Evolutionary conservation across 2,888 invertebrate species (phyloP).

Genomic region (Lithophane socia): DNA sequence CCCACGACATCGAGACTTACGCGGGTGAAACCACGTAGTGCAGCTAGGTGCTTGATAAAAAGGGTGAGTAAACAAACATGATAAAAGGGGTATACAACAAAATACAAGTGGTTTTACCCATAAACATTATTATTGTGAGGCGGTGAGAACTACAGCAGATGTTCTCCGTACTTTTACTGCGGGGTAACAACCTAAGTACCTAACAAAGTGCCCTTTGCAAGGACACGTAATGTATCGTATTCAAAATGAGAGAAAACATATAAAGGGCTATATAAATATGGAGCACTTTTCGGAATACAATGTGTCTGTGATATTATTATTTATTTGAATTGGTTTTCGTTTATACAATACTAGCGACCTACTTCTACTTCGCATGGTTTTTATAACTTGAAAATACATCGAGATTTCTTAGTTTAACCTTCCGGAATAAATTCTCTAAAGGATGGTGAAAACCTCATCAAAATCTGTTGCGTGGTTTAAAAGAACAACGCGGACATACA

Average conservation of each 20-base stretch:
- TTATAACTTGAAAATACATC: no score
- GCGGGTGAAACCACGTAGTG: no score
- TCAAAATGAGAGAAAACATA: slow-evolving; percentile 49
- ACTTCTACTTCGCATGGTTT: no score
- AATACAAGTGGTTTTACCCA: slow-evolving; percentile 1
- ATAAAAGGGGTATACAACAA: slow-evolving; percentile 10
- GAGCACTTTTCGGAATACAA: slow-evolving; percentile 21
- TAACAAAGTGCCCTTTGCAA: slow-evolving; percentile 26
- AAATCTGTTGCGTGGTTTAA: no score
- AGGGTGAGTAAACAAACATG: background rate
- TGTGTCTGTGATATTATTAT: slow-evolving; percentile 30
- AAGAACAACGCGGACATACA: no score
- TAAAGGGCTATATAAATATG: slow-evolving; percentile 33
- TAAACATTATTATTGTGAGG: slow-evolving; percentile 21
- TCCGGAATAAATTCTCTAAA: no score
- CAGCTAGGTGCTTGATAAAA: background rate
- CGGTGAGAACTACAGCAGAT: slow-evolving; percentile 46
- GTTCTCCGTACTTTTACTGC: slow-evolving; percentile 12
- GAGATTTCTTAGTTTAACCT: no score
- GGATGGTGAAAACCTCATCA: no score
- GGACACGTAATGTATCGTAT: slow-evolving; percentile 41
- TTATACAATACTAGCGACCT: background rate
- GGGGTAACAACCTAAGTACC: slow-evolving; percentile 24
- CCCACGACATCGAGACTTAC: no score
- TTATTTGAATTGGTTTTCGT: slow-evolving; percentile 35